phyloP scores from a whole-genome alignment of 2,113 vertebrate species.

The Hirundichthys speculiger region DNA sequence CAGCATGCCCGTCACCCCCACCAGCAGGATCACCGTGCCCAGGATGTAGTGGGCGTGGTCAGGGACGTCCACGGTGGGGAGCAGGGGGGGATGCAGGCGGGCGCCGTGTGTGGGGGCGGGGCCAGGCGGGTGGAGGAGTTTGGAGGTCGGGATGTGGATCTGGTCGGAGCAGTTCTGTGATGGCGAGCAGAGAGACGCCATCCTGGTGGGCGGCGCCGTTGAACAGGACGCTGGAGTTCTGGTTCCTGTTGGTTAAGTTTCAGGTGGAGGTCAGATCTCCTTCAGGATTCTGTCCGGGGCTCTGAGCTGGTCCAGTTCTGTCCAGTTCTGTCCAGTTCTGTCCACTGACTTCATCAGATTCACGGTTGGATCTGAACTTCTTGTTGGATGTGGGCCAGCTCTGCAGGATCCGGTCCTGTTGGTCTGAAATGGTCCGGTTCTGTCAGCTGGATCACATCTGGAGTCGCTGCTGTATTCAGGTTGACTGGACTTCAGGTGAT shows the following conservation, averaged over 20 bases:
- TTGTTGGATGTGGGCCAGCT: too few species aligned
- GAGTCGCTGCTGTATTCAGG: neutral
- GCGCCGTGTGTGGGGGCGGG: neutral
- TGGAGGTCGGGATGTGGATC: neutral
- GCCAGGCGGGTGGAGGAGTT: neutral
- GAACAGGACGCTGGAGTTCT: too few species aligned
- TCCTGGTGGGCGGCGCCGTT: neutral
- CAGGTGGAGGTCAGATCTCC: neutral
- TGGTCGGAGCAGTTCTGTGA: constrained; percentile 22
- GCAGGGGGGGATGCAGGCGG: neutral
- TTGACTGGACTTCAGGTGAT: too few species aligned
- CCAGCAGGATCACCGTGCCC: constrained; percentile 29
- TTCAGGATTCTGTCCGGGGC: too few species aligned
- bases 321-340: too few species aligned
- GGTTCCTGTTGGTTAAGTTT: too few species aligned
- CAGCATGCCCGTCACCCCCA: constrained; percentile 26
- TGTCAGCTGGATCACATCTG: too few species aligned
- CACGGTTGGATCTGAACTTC: too few species aligned
- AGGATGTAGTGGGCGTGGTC: constrained; percentile 33
- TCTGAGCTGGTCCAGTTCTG: too few species aligned
- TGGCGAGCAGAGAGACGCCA: constrained; percentile 4
- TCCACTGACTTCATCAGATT: too few species aligned
- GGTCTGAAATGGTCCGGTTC: too few species aligned
- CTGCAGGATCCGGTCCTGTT: neutral
- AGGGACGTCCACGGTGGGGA: constrained; percentile 15